Evolutionary conservation across 2,113 vertebrate species (phyloP).

Genomic region (Daphoenositta chrysoptera): DNA sequence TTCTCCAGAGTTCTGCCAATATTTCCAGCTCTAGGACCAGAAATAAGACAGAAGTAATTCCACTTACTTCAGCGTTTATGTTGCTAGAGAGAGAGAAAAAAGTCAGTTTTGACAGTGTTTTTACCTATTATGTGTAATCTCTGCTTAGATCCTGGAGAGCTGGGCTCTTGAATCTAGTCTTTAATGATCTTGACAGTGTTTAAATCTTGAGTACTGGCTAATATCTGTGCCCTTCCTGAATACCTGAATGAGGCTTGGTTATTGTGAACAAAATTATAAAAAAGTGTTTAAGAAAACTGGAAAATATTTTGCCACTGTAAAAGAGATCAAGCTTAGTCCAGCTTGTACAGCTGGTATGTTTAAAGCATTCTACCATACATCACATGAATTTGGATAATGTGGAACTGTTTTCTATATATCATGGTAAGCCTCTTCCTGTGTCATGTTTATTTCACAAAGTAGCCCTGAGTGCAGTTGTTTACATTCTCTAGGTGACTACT

Average conservation of each 20-base stretch:
- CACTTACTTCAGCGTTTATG: background rate
- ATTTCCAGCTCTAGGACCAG: background rate
- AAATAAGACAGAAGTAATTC: background rate
- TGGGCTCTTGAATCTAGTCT: background rate
- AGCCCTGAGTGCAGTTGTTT: background rate
- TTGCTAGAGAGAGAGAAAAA: background rate
- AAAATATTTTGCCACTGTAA: background rate
- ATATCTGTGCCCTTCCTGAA: background rate
- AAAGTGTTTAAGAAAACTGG: background rate
- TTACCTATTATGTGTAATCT: background rate
- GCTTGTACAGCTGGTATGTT: background rate
- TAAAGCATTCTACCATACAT: background rate
- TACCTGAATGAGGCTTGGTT: background rate
- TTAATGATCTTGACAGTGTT: background rate
- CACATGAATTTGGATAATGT: background rate
- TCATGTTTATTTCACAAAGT: background rate
- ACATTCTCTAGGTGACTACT: background rate
- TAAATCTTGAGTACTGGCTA: background rate
- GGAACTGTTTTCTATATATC: slow-evolving; percentile 11
- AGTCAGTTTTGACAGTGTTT: background rate
- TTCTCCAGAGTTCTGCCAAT: background rate
- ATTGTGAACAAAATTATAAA: background rate
- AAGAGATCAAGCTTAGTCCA: background rate
- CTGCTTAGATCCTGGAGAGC: background rate
- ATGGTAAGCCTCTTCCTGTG: background rate